Conservation (phyloP, 92 coral and sea anemone species). For the Bergia sp. region DNA sequence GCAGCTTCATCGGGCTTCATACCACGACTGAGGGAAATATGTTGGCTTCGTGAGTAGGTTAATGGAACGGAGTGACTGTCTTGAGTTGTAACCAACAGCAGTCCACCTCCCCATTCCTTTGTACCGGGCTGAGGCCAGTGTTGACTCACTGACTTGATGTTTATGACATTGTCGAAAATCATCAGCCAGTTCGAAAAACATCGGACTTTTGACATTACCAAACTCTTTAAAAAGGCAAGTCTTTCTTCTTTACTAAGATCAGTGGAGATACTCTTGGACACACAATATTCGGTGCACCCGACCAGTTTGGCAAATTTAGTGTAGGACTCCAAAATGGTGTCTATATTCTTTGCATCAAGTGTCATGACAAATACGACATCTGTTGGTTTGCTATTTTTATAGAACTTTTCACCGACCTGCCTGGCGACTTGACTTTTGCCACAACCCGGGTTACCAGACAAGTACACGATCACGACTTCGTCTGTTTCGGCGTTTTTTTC, state of each 20-base stretch:
- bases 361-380: slow-evolving; percentile 54
- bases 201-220: slow-evolving; percentile 27
- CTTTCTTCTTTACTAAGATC: slow-evolving; percentile 31
- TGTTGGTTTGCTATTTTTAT: slow-evolving; percentile 6
- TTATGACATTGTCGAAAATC: background rate
- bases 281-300: slow-evolving; percentile 44
- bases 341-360: slow-evolving; percentile 44
- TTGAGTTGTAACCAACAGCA: slow-evolving; percentile 46
- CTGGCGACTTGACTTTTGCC: too few species aligned
- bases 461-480: too few species aligned
- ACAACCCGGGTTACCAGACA: too few species aligned
- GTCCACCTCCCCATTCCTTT: slow-evolving; percentile 47
- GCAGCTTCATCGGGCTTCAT: too few species aligned
- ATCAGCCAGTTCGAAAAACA: slow-evolving; percentile 41
- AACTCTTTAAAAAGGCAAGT: slow-evolving; percentile 34
- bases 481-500: too few species aligned
- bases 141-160: background rate
- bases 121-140: slow-evolving; percentile 25
- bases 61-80: too few species aligned
- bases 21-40: too few species aligned
- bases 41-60: too few species aligned
- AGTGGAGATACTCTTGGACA: background rate
- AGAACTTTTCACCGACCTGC: slow-evolving; percentile 14
- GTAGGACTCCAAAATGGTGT: slow-evolving; percentile 49
- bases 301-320: slow-evolving; percentile 32